These are phyloP conservation scores for Chalcis sispes DNA, from an alignment of 2,888 invertebrate genomes.

Conservation along the genomic window DNA sequence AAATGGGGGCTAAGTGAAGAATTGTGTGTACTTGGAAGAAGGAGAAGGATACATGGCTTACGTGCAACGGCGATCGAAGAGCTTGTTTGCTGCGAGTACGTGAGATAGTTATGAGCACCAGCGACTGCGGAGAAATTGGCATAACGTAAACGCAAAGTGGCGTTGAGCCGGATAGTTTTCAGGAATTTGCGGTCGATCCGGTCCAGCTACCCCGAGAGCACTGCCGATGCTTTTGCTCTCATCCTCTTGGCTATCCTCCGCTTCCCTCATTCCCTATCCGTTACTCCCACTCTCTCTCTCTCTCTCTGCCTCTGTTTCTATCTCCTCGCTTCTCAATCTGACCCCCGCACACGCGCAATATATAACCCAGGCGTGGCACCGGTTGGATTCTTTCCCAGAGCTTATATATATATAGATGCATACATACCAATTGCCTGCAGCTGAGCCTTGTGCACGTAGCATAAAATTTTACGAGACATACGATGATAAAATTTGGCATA, in stretches of 20 bases:
- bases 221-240: too few relatives aligned
- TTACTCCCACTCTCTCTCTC: not conserved
- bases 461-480: conserved; percentile 46
- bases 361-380: too few relatives aligned
- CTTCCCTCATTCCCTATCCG: conserved; percentile 15
- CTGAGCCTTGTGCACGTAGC: not conserved
- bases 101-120: not conserved
- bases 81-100: too few relatives aligned
- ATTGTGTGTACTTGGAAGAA: not conserved
- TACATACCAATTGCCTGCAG: conserved; percentile 34
- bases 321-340: not conserved
- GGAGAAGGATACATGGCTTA: not conserved
- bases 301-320: conserved; percentile 5
- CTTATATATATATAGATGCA: not conserved
- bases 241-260: not conserved
- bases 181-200: conserved; percentile 50
- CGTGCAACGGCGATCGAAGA: not conserved
- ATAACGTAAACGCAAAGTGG: conserved; percentile 31
- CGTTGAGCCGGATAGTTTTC: conserved; percentile 34
- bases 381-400: conserved; percentile 38
- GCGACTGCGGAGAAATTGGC: not conserved
- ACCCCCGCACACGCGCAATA: too few relatives aligned
- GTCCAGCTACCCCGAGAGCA: conserved; percentile 27
- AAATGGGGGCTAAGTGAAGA: too few relatives aligned
- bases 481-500: conserved; percentile 48